Conservation (phyloP, 2,113 vertebrate genomes). For the Pseudolaguvia tuberculata region DNA sequence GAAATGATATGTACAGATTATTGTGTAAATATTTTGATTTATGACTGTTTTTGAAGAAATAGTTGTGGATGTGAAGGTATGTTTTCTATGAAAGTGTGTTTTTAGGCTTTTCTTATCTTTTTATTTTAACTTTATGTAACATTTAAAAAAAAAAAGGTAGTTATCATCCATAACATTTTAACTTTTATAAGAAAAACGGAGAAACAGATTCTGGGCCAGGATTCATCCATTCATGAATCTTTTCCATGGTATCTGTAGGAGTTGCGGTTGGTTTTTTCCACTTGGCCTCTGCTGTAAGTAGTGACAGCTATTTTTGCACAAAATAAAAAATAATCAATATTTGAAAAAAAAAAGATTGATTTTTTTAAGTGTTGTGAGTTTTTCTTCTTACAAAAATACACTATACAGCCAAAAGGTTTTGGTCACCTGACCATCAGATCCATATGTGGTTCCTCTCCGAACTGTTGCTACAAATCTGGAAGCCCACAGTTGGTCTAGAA, state of each 20-base stretch:
- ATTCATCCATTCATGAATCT: not conserved
- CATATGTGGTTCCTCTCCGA: no score
- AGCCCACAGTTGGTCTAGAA: no score
- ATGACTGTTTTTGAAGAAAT: conserved; percentile 27
- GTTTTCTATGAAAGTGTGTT: conserved; percentile 46
- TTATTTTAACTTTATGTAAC: conserved; percentile 36
- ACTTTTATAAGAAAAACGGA: conserved; percentile 1
- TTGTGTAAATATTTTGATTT: conserved; percentile 62
- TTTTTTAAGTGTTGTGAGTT: not conserved
- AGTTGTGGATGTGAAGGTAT: conserved; percentile 49
- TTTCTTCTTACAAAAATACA: conserved; percentile 2
- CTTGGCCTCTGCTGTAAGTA: not conserved
- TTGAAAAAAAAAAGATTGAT: no score
- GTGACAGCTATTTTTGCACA: conserved; percentile 64
- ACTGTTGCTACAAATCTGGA: no score
- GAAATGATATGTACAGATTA: conserved; percentile 60
- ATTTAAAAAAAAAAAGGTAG: not conserved
- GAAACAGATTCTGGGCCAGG: not conserved
- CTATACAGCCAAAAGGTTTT: no score
- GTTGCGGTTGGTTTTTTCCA: not conserved
- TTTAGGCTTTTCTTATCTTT: conserved; percentile 54
- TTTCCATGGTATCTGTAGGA: not conserved
- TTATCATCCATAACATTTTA: not conserved
- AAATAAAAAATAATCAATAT: conserved; percentile 55
- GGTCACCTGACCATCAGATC: no score